Conservation (phyloP, 2,797 vertebrate species). For the Pachyuromys duprasi region DNA sequence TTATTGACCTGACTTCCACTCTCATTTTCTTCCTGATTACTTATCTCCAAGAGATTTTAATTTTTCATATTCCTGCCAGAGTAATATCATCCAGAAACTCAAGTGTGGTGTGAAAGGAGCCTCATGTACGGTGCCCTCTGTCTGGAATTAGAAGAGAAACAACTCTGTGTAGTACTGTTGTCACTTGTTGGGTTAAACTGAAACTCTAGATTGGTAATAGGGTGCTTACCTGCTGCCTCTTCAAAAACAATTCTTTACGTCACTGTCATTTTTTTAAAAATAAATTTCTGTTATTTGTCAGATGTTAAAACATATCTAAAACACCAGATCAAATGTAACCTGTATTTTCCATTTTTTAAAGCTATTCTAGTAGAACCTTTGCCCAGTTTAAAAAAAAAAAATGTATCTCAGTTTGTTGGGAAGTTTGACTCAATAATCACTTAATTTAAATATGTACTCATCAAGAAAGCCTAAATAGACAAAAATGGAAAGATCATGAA, state of each 20-base stretch:
- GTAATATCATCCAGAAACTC: conserved; percentile 3
- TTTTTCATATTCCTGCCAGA: background rate
- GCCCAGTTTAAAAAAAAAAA: conserved; percentile 42
- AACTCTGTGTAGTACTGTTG: background rate
- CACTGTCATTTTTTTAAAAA: conserved; percentile 8
- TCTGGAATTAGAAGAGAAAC: background rate
- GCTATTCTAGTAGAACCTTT: background rate
- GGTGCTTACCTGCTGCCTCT: background rate
- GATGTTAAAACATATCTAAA: conserved; percentile 35
- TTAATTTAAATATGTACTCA: conserved; percentile 35
- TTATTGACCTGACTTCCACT: background rate
- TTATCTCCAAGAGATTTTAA: background rate
- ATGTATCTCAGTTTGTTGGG: background rate
- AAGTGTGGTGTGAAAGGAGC: background rate
- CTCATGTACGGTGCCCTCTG: background rate
- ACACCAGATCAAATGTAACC: background rate
- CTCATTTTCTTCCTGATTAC: background rate
- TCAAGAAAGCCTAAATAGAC: background rate
- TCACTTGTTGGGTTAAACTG: background rate
- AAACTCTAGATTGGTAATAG: background rate
- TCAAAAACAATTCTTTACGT: background rate
- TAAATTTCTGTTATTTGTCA: background rate
- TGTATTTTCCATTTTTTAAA: background rate
- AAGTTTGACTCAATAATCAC: background rate
- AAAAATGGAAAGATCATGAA: background rate